Base-by-base conservation (phyloP, 2,113 vertebrate genomes). In the Cyanistes caeruleus region DNA sequence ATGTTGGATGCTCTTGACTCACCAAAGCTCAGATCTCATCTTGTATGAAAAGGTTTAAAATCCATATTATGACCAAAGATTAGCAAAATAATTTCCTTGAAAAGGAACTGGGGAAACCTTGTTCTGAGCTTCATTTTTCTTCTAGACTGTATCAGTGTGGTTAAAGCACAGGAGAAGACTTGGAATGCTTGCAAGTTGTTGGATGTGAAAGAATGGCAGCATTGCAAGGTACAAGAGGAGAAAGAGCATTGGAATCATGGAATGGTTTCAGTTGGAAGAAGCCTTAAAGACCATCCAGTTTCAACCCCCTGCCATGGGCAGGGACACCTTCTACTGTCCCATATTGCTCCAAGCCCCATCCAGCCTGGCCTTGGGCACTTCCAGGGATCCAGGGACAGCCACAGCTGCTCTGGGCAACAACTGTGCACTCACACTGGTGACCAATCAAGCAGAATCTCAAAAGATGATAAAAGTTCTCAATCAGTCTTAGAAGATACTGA, bases 281-380 rank as follows among this genome's bases (percentile, higher is more conserved):
- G 11, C 28, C 39, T 10, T 25, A 25, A 43, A 88, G 0, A 7
- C 16, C 56, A 53, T 4, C 9, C 14, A 31, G 10, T 35, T 25
- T 24, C 25, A 19, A 6, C 11, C 15, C 13, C 17, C 23, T 48
- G 8, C 44, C 21, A 11, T 11, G 20, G 41, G 7, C 37, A 68
- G 35, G 53, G 63, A 35, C 46, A 8, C 6, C 5, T 77, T 0
- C 27, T 63, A 52, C 46, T 33, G 0, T 27, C 37, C 63, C 55
- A 52, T 27, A 11, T 0, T 52, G 33, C 27, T 68, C 27, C 44
- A 3, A 59, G 11, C 17, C 21, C 53, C 0, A 0, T 56, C n/a
- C 48, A 84, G 0, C 31, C 69, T 64, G 41, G 28, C 41, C 59
- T 75, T 48, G 51, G 51, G 0, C 35, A 51, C 25, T 51, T 0